These are phyloP conservation scores for Leucoraja ocellata DNA, from an alignment of 2,797 vertebrate species.

Conservation along the genomic window DNA sequence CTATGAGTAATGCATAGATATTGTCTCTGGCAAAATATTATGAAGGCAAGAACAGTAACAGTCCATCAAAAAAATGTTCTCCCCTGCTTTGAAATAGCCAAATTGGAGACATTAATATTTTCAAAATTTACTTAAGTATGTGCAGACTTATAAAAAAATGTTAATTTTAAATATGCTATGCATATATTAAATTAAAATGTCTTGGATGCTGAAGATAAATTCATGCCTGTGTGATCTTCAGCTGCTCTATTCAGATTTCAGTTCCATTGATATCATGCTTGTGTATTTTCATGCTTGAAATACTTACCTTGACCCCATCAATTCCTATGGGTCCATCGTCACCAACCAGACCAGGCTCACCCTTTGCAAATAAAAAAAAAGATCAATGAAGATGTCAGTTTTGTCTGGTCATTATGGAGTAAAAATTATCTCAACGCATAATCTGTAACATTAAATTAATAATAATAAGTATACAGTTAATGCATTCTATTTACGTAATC, in stretches of 20 bases:
- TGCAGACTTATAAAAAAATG: neutral
- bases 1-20: neutral
- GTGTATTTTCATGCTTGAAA: neutral
- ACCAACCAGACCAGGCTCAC: conserved; percentile 81
- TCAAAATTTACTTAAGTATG: neutral
- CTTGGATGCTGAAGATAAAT: neutral
- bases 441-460: neutral
- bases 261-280: neutral
- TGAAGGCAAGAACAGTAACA: neutral
- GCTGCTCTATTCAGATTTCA: neutral
- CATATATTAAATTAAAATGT: neutral
- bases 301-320: conserved; percentile 78
- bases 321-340: conserved; percentile 73
- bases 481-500: neutral
- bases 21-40: neutral
- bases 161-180: neutral
- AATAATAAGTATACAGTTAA: neutral
- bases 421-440: neutral
- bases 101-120: neutral
- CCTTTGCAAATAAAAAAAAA: conserved; percentile 55
- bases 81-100: neutral
- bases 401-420: neutral
- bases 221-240: neutral
- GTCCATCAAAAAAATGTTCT: neutral
- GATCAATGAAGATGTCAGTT: neutral